Evolutionary conservation across 2,113 vertebrate species (phyloP), one percentile per base, ranked within the genome.

Genomic region (Notiomystis cincta): DNA sequence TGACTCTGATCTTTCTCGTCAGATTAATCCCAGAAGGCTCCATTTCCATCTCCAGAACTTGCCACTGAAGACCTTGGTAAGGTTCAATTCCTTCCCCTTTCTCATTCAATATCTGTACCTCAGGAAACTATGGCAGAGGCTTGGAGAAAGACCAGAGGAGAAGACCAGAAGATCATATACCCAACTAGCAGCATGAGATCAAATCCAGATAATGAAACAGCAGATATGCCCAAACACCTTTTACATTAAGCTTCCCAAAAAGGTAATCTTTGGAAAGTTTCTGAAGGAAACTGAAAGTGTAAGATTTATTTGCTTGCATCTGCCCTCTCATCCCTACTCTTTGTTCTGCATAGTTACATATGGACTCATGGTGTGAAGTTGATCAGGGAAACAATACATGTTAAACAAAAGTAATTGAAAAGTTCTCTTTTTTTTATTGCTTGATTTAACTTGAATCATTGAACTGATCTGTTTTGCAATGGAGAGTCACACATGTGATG

Each of bases 1-100:
- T 92, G 79, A 81, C 76, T 91, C 42, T 67, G 64, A 94, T 94
- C 72, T 88, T 90, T 95, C 77, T 77, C 84, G 85, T 82, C 91
- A 96, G 89, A 84, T 90, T 94, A 93, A 91, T 81, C 87, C 56
- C 80, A 93, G 76, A 64, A 96, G 65, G n/a, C 8, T 45, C 20
- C 25, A 57, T 67, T 96, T 90, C 44, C 48, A 83, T 66, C 44
- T 90, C 76, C n/a, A 87, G 77, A 81, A 66, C 31, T 48, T 62
- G 42, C 47, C 60, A 56, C 7, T 86, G 62, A 77, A 82, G 54
- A 72, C 56, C 51, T 53, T 48, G 25, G 51, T 56, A 70, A 94
- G 67, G 47, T 56, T 75, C 35, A 90, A 10, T 89, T 92, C 56
- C n/a, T 79, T 90, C 25, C 18, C 25, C 30, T 90, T 93, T 90